These are phyloP conservation scores for Apogon talboti DNA, from an alignment of 2,797 vertebrate species.

Conservation along the genomic window DNA sequence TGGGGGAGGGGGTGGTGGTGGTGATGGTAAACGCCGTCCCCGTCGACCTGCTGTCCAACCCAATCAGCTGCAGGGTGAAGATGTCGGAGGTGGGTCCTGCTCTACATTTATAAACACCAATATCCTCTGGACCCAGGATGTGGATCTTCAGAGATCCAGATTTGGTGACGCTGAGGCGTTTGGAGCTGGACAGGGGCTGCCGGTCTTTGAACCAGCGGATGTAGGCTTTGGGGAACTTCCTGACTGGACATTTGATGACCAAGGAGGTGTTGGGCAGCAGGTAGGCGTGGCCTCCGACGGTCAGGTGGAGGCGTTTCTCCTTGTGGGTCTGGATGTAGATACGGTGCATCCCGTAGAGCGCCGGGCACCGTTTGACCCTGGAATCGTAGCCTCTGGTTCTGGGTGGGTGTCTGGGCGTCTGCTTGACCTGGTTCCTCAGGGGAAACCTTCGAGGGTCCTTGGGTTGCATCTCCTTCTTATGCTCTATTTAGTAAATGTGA, in stretches of 20 bases:
- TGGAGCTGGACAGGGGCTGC: constrained; percentile 80
- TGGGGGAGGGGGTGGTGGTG: constrained; percentile 67
- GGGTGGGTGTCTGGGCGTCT: background rate
- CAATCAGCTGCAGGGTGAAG: constrained; percentile 89
- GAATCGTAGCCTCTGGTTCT: background rate
- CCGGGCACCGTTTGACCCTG: constrained; percentile 79
- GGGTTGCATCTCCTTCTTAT: constrained; percentile 70
- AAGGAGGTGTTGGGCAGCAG: constrained; percentile 90
- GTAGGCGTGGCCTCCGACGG: constrained; percentile 90
- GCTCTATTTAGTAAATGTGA: constrained; percentile 68
- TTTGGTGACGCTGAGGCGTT: constrained; percentile 85
- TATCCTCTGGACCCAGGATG: constrained; percentile 79
- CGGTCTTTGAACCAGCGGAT: constrained; percentile 91
- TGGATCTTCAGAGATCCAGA: constrained; percentile 90
- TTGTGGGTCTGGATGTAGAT: constrained; percentile 91
- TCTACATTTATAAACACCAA: constrained; percentile 88
- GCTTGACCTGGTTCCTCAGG: constrained; percentile 33
- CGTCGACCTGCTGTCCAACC: constrained; percentile 82
- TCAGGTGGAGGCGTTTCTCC: constrained; percentile 90
- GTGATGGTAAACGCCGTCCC: constrained; percentile 67
- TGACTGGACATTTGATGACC: constrained; percentile 90
- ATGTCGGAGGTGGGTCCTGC: constrained; percentile 85
- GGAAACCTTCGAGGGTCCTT: constrained; percentile 36
- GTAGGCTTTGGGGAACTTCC: constrained; percentile 86
- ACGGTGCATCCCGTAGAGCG: constrained; percentile 80